phyloP scores from a whole-genome alignment of 2,888 invertebrate species.

The Chalcosyrphus nemorum region DNA sequence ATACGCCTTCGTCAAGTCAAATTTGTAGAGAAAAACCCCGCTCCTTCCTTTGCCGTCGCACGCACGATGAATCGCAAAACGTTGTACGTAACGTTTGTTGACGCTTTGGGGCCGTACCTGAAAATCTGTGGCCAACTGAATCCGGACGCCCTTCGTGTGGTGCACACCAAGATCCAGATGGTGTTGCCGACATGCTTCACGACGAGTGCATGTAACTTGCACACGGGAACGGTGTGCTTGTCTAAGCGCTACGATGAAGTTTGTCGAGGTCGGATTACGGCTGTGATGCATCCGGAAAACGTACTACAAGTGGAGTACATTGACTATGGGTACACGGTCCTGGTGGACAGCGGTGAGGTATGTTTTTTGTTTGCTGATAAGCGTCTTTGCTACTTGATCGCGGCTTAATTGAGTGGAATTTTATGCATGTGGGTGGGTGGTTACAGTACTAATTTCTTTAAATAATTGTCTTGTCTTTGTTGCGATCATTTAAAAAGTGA shows the following conservation, averaged over 20 bases:
- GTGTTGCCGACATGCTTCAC: conserved; percentile 78
- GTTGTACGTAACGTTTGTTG: conserved; percentile 86
- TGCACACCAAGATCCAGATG: conserved; percentile 78
- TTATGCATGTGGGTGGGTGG: conserved; percentile 69
- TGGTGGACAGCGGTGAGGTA: conserved; percentile 83
- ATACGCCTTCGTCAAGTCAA: conserved; percentile 10
- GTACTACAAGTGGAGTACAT: conserved; percentile 86
- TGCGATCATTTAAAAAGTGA: conserved; percentile 19
- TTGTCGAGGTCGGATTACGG: conserved; percentile 86
- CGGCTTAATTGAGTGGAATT: conserved; percentile 61
- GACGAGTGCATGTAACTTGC: conserved; percentile 70
- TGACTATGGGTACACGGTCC: conserved; percentile 87
- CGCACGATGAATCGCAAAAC: conserved; percentile 50
- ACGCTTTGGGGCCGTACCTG: conserved; percentile 87
- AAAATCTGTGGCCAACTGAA: conserved; percentile 87
- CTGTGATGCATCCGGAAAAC: conserved; percentile 82
- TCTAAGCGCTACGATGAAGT: conserved; percentile 84
- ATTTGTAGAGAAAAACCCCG: conserved; percentile 29
- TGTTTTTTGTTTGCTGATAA: conserved; percentile 76
- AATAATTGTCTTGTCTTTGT: conserved; percentile 28
- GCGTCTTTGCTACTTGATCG: conserved; percentile 10
- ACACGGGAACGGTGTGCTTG: conserved; percentile 77
- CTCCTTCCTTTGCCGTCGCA: not conserved
- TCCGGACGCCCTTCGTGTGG: conserved; percentile 77
- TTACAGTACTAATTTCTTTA: conserved; percentile 38